These are phyloP conservation scores for Nematostella vectensis DNA, from an alignment of 92 coral and sea anemone species.

Conservation along the genomic window DNA sequence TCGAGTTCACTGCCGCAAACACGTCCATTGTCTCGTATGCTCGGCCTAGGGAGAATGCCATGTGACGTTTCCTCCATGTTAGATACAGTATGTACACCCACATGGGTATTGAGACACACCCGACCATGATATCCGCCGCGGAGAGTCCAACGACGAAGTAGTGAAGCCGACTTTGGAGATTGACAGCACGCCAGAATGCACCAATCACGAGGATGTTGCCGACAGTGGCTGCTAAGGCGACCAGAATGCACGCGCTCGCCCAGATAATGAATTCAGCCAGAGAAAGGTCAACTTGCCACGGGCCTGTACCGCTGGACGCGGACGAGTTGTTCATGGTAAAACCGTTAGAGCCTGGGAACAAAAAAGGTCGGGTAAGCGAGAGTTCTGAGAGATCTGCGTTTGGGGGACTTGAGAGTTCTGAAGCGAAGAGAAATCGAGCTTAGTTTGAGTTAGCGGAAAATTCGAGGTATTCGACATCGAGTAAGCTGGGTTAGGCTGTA, in stretches of 20 bases:
- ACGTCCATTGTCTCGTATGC: slow-evolving; percentile 57
- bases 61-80: slow-evolving; percentile 14
- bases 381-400: no score
- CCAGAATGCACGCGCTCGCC: slow-evolving; percentile 26
- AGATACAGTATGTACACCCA: slow-evolving; percentile 54
- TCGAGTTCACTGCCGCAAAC: slow-evolving; percentile 73
- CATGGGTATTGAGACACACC: slow-evolving; percentile 66
- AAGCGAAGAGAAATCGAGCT: no score
- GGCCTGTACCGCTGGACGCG: slow-evolving; percentile 5
- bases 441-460: no score
- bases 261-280: slow-evolving; percentile 33
- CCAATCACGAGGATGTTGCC: slow-evolving; percentile 39
- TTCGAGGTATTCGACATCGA: no score
- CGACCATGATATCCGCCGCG: slow-evolving; percentile 69
- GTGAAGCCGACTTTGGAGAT: slow-evolving; percentile 31
- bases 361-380: no score
- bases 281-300: slow-evolving; percentile 34
- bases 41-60: slow-evolving; percentile 14
- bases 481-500: no score
- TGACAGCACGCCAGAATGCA: slow-evolving; percentile 30
- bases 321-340: slow-evolving; percentile 4
- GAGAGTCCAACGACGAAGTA: slow-evolving; percentile 53
- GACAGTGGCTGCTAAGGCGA: slow-evolving; percentile 29
- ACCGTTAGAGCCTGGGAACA: no score
- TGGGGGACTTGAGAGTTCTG: no score